Percentiles rank a stretch among this genome's conserved stretches.
Conservation (phyloP, 2,888 invertebrate genomes). For the Eustalomyia histrio region DNA sequence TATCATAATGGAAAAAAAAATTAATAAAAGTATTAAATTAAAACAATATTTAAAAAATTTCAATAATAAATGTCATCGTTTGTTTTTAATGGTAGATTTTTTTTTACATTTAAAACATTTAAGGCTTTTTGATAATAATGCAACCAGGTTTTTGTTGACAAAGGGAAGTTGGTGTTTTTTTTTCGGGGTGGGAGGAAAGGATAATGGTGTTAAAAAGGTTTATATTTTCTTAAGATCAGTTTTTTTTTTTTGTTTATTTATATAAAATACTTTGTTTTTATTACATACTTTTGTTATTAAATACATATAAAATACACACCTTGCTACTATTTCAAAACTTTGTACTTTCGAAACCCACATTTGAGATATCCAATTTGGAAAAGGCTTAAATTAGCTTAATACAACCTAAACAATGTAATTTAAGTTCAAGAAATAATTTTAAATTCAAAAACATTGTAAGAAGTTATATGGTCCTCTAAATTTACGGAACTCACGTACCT, state of each 20-base stretch:
- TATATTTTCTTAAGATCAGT: conserved; percentile 36
- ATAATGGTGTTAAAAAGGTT: too few relatives aligned
- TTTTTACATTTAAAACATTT: conserved; percentile 52
- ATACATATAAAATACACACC: conserved; percentile 47
- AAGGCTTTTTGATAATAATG: conserved; percentile 36
- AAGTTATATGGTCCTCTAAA: too few relatives aligned
- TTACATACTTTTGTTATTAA: conserved; percentile 29
- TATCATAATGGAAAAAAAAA: neutral
- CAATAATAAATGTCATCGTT: neutral
- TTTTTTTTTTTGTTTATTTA: conserved; percentile 25
- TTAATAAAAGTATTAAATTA: neutral
- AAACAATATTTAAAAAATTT: neutral
- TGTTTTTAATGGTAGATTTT: neutral
- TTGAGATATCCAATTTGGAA: too few relatives aligned
- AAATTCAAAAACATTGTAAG: too few relatives aligned
- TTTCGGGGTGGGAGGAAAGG: too few relatives aligned
- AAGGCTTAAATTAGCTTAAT: too few relatives aligned
- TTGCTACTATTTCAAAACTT: neutral
- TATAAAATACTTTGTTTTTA: conserved; percentile 39
- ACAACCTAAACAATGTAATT: too few relatives aligned
- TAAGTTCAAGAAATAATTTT: too few relatives aligned
- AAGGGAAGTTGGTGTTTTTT: neutral
- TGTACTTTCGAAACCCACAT: too few relatives aligned
- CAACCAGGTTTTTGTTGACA: neutral
- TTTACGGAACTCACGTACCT: too few relatives aligned